A percentile compares a stretch with the other conserved stretches of the same genome.
Conservation (phyloP, 2,113 vertebrate species). For the Psammodynastes pulverulentus region DNA sequence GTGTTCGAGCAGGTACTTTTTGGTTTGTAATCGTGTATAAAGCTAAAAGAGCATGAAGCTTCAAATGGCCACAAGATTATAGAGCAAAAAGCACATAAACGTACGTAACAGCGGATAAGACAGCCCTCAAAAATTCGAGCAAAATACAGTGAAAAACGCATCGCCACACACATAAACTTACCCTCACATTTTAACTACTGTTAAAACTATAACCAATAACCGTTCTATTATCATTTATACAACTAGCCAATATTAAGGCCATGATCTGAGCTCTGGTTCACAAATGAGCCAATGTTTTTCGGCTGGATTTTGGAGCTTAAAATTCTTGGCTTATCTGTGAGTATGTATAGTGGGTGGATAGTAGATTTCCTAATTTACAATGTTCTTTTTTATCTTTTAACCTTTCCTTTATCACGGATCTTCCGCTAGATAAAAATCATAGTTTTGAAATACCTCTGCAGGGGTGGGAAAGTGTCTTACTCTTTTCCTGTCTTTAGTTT, state of each 20-base stretch:
- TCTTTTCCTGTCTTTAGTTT: slow-evolving; percentile 71
- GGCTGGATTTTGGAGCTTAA: background rate
- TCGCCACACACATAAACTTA: background rate
- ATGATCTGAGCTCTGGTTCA: background rate
- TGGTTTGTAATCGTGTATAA: background rate
- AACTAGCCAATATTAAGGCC: background rate
- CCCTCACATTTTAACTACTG: background rate
- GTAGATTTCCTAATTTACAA: background rate
- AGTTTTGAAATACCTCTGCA: background rate
- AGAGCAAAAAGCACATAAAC: background rate
- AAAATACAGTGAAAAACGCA: background rate
- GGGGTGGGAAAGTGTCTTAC: background rate
- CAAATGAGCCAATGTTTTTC: background rate
- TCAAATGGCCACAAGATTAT: background rate
- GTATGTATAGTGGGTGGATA: background rate
- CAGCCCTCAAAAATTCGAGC: background rate
- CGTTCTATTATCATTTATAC: background rate
- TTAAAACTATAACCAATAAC: background rate
- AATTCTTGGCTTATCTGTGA: background rate
- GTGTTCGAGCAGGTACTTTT: background rate
- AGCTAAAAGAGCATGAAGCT: background rate
- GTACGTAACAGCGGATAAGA: background rate
- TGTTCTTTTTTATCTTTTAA: background rate
- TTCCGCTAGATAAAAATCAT: background rate
- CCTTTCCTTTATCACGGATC: background rate